Evolutionary conservation across 2,113 vertebrate genomes (phyloP).

Genomic region (Cariama cristata): DNA sequence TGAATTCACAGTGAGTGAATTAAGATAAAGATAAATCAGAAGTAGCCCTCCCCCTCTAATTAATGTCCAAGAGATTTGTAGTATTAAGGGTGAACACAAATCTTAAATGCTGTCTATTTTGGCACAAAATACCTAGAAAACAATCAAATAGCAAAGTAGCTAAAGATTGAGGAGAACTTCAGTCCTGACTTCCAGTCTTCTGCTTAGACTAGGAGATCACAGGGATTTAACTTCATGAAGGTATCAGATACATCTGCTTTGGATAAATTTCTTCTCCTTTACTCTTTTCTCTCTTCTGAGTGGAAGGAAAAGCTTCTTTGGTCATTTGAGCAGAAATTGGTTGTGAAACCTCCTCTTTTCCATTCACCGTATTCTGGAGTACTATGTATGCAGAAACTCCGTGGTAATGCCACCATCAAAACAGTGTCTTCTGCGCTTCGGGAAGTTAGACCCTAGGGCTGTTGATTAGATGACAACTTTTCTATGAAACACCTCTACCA

Average conservation of each 20-base stretch:
- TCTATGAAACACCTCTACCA: background rate
- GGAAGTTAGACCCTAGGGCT: background rate
- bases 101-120: background rate
- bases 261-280: background rate
- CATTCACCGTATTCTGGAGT: background rate
- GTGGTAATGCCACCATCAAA: background rate
- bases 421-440: background rate
- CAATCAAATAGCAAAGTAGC: background rate
- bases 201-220: background rate
- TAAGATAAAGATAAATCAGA: background rate
- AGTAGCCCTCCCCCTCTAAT: rapidly evolving
- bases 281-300: background rate
- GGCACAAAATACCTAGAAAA: background rate
- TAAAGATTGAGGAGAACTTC: background rate
- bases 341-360: background rate
- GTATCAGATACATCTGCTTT: background rate
- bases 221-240: background rate
- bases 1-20: background rate
- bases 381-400: background rate
- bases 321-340: background rate
- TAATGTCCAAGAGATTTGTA: background rate
- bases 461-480: background rate
- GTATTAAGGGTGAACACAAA: background rate
- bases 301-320: background rate
- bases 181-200: background rate